A percentile compares a stretch with the other conserved stretches of the same genome.
phyloP scores from a whole-genome alignment of 2,113 vertebrate genomes.

The Sminthopsis crassicaudata region DNA sequence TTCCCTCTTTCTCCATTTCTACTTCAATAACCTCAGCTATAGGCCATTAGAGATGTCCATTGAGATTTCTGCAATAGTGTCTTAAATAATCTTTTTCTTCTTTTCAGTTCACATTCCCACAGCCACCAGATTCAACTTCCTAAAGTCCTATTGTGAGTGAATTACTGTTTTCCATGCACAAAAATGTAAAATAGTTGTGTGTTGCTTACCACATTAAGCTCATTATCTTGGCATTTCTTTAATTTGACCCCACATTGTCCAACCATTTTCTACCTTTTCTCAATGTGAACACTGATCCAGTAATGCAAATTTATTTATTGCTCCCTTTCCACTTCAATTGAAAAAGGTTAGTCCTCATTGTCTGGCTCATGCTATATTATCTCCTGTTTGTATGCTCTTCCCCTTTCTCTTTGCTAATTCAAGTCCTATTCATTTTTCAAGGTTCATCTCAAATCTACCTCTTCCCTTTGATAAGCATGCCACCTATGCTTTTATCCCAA shows the following conservation, averaged over 20 bases:
- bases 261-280: background rate
- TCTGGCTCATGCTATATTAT: background rate
- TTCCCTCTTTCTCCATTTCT: background rate
- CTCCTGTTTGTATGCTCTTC: background rate
- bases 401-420: background rate
- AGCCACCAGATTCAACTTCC: background rate
- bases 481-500: background rate
- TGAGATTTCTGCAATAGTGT: background rate
- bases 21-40: background rate
- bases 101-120: background rate
- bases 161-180: background rate
- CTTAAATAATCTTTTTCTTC: background rate
- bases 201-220: background rate
- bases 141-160: background rate
- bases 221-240: background rate
- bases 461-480: background rate
- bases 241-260: background rate
- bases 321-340: background rate
- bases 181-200: background rate
- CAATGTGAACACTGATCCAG: background rate
- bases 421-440: background rate
- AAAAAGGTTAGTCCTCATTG: background rate
- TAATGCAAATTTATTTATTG: background rate
- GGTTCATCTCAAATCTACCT: background rate
- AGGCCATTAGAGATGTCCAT: background rate